Evolutionary conservation across 2,113 vertebrate genomes (phyloP).

Genomic region (Trematomus loennbergii): DNA sequence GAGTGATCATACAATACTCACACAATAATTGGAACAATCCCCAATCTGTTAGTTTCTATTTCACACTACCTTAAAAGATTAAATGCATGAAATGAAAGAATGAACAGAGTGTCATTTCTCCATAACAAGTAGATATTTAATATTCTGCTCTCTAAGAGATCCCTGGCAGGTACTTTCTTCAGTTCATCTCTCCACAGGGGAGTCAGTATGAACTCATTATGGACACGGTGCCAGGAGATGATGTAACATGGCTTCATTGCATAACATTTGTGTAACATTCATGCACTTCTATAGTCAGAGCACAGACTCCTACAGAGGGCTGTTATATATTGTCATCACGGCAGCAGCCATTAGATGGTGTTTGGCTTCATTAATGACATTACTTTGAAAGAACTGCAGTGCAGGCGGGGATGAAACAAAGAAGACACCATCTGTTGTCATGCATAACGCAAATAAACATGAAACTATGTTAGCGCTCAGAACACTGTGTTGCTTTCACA

Average conservation of each 20-base stretch:
- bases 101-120: background rate
- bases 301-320: background rate
- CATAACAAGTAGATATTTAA: constrained; percentile 13
- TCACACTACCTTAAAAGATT: constrained; percentile 8
- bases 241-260: constrained; percentile 16
- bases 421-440: constrained; percentile 33
- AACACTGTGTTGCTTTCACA: background rate
- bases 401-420: constrained; percentile 32
- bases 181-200: background rate
- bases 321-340: background rate
- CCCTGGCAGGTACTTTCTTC: background rate
- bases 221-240: background rate
- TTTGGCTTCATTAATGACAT: constrained; percentile 29
- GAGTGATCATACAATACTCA: too few relatives aligned
- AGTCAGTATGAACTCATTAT: background rate
- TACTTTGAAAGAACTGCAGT: background rate
- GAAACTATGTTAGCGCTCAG: background rate
- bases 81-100: constrained; percentile 3
- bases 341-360: background rate
- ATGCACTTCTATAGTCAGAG: constrained; percentile 11
- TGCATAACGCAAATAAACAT: constrained; percentile 3
- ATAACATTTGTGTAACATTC: constrained; percentile 15
- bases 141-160: constrained; percentile 1
- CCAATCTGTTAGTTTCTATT: constrained; percentile 7
- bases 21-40: background rate